Conservation (phyloP, 2,797 vertebrate genomes). For the Anomalospiza imberbis region DNA sequence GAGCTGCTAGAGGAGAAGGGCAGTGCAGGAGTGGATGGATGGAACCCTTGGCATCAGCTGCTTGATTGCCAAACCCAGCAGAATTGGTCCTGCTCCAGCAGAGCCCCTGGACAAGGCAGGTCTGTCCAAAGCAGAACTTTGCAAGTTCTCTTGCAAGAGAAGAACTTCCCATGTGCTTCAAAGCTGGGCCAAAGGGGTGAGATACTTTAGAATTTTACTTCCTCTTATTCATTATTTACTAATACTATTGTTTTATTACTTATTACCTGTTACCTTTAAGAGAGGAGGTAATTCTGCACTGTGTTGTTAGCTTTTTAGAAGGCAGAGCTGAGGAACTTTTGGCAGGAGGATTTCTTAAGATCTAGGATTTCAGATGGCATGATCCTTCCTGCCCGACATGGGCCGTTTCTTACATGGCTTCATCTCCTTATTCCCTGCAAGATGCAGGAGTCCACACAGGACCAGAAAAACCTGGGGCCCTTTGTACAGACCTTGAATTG, state of each 20-base stretch:
- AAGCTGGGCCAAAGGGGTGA: background rate
- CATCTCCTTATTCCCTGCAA: background rate
- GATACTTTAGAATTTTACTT: background rate
- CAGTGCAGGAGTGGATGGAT: background rate
- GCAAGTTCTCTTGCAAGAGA: background rate
- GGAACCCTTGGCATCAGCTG: background rate
- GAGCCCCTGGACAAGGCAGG: background rate
- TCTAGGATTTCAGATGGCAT: background rate
- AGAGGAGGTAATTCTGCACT: background rate
- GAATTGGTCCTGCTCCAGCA: background rate
- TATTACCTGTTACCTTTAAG: background rate
- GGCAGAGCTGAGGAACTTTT: background rate
- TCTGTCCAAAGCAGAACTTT: fast-evolving
- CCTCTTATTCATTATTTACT: background rate
- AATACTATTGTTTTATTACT: background rate
- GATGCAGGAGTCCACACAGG: background rate
- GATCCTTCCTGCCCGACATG: background rate
- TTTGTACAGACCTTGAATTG: background rate
- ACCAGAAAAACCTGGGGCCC: background rate
- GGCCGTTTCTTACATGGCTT: background rate
- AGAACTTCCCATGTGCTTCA: background rate
- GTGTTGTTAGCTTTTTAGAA: background rate
- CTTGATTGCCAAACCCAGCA: background rate
- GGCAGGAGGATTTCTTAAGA: background rate
- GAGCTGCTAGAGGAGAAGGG: background rate